Conservation (phyloP, 1,140 invertebrate genomes). For the Phymastichus coffea region DNA sequence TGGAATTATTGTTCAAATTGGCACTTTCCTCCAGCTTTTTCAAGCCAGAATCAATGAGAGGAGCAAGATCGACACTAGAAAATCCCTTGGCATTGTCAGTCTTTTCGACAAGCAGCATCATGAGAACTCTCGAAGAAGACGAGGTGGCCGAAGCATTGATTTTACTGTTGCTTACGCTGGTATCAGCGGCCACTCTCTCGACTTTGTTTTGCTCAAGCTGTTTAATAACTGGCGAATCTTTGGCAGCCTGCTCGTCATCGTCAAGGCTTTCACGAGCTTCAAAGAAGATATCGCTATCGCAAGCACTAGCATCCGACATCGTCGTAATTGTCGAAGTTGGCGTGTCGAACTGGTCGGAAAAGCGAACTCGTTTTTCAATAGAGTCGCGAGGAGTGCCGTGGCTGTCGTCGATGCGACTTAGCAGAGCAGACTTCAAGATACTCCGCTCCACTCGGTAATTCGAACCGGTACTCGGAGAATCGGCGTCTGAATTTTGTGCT, state of each 20-base stretch:
- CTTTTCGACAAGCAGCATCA: constrained; percentile 46
- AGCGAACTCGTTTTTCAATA: constrained; percentile 20
- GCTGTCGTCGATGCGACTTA: not conserved
- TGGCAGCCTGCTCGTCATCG: too few relatives aligned
- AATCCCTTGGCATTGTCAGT: constrained; percentile 29
- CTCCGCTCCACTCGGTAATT: not conserved
- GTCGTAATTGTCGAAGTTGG: not conserved
- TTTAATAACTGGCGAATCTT: too few relatives aligned
- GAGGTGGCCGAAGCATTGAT: constrained; percentile 11
- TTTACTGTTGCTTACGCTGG: not conserved
- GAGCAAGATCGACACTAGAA: constrained; percentile 31
- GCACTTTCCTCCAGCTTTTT: constrained; percentile 39
- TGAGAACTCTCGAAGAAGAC: constrained; percentile 34
- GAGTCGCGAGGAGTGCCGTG: not conserved
- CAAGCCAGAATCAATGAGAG: constrained; percentile 43
- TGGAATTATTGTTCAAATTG: not conserved
- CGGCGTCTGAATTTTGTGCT: too few relatives aligned
- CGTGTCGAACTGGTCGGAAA: constrained; percentile 23
- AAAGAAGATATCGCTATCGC: constrained; percentile 36
- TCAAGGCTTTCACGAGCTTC: constrained; percentile 34
- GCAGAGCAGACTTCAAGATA: not conserved
- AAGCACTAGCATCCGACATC: not conserved
- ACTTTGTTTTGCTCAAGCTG: not conserved
- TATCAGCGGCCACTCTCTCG: not conserved
- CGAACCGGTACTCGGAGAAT: not conserved